phyloP scores from a whole-genome alignment of 2,888 invertebrate species.

The Drosophila imparisetae region DNA sequence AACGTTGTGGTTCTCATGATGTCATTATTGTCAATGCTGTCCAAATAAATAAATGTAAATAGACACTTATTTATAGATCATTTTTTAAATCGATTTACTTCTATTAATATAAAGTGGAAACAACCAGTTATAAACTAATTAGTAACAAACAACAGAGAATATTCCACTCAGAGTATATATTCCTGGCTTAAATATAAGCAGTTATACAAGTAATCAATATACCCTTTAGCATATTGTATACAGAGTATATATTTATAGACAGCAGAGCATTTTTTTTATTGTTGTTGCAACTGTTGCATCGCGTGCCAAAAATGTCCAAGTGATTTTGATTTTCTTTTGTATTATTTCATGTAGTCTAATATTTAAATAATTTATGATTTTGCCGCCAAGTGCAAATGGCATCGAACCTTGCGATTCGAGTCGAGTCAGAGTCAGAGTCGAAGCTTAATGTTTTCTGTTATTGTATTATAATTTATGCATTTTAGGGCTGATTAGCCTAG shows the following conservation, averaged over 20 bases:
- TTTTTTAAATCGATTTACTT: not conserved
- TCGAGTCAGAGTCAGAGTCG: conserved; percentile 7
- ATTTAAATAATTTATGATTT: conserved; percentile 35
- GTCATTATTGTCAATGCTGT: not conserved
- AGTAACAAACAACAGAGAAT: not conserved
- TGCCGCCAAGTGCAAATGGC: conserved; percentile 48
- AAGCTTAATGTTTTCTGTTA: conserved; percentile 27
- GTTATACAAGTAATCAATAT: not conserved
- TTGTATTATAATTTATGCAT: conserved; percentile 57
- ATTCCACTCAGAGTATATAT: not conserved
- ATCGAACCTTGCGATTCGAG: conserved; percentile 33
- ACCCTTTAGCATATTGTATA: not conserved
- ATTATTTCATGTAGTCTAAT: conserved; percentile 15
- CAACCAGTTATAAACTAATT: not conserved
- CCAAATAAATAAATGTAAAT: not conserved
- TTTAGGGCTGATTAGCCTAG: conserved; percentile 45
- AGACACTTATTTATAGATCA: not conserved
- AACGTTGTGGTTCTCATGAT: not conserved
- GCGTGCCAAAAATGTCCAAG: conserved; percentile 38
- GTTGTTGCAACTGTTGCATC: conserved; percentile 29
- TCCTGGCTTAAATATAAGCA: not conserved
- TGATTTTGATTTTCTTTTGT: conserved; percentile 1
- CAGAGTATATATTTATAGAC: not conserved
- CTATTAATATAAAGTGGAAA: not conserved
- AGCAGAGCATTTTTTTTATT: not conserved